These are phyloP conservation scores for Anhinga rufa DNA, from an alignment of 2,113 vertebrate genomes.

Conservation along the genomic window DNA sequence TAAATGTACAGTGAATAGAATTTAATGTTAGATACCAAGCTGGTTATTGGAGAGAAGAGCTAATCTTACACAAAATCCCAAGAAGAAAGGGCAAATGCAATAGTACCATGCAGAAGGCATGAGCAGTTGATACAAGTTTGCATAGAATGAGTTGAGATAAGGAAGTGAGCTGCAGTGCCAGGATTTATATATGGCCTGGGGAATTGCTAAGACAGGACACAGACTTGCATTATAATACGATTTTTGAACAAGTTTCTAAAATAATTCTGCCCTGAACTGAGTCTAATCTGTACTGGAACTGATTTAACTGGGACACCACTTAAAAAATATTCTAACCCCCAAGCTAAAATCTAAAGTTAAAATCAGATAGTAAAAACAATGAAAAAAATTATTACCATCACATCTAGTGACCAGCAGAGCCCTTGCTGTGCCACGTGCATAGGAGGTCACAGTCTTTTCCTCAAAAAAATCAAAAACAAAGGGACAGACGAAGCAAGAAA, in stretches of 20 bases:
- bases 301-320: not conserved
- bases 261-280: not conserved
- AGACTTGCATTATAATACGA: not conserved
- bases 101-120: not conserved
- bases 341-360: not conserved
- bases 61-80: not conserved
- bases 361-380: not conserved
- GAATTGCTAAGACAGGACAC: not conserved
- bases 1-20: not conserved
- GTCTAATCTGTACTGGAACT: not conserved
- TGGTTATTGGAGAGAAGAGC: not conserved
- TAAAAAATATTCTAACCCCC: not conserved
- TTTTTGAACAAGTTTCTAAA: constrained; percentile 13
- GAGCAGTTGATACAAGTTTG: not conserved
- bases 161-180: not conserved
- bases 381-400: not conserved
- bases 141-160: not conserved
- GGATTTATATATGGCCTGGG: not conserved
- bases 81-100: not conserved
- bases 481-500: not conserved
- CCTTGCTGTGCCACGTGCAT: not conserved
- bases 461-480: not conserved
- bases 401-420: not conserved
- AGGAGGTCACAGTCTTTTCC: not conserved
- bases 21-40: not conserved